A percentile compares a stretch with the other conserved stretches of the same genome.
Evolutionary conservation across 2,113 vertebrate genomes (phyloP).

Genomic region (Gracilinanus agilis): DNA sequence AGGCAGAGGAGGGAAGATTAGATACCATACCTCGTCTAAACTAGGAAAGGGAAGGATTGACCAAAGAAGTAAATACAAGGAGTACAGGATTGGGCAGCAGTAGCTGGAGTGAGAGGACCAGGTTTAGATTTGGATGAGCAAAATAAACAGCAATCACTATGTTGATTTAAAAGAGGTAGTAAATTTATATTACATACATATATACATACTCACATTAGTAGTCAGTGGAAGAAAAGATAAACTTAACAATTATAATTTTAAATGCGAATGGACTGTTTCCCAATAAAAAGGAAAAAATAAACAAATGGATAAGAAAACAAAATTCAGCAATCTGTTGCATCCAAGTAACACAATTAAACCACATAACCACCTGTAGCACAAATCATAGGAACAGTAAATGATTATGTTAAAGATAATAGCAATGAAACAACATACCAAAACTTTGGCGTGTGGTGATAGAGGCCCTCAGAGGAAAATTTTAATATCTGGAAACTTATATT

Average conservation of each 20-base stretch:
- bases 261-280: background rate
- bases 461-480: background rate
- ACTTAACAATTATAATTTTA: background rate
- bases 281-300: background rate
- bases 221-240: background rate
- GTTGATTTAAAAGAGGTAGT: background rate
- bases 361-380: background rate
- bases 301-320: background rate
- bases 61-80: background rate
- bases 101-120: background rate
- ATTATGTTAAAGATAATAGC: background rate
- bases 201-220: background rate
- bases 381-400: background rate
- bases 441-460: background rate
- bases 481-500: background rate
- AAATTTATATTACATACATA: background rate
- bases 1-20: background rate
- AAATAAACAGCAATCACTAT: background rate
- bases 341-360: background rate
- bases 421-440: background rate
- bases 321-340: background rate
- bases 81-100: background rate
- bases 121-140: background rate
- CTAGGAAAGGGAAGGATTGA: background rate
- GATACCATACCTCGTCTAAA: background rate